These are phyloP conservation scores for Hippasteria phrygiana DNA, from an alignment of 53 echinoderm and acorn worm species.

Conservation along the genomic window DNA sequence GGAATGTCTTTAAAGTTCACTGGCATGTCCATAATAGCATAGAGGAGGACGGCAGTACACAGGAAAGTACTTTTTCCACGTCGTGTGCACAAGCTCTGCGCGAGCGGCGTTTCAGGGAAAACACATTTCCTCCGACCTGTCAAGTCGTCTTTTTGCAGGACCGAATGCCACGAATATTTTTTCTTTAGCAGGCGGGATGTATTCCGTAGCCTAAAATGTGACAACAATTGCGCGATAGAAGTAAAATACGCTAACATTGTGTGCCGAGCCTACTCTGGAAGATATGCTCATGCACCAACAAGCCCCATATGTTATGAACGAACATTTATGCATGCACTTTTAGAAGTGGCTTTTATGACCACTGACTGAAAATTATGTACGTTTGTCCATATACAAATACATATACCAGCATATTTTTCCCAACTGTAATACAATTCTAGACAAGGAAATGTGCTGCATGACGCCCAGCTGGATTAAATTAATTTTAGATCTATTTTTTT, in stretches of 20 bases:
- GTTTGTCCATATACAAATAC: no score
- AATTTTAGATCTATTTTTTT: not conserved
- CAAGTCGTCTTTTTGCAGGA: not conserved
- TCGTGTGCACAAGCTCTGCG: not conserved
- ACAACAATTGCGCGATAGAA: no score
- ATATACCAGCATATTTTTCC: not conserved
- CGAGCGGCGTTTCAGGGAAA: not conserved
- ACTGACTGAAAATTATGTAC: no score
- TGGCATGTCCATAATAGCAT: not conserved
- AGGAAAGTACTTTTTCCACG: not conserved
- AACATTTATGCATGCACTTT: no score
- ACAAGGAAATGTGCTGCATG: not conserved
- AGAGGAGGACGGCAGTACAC: not conserved
- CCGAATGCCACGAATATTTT: not conserved
- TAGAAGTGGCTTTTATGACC: no score
- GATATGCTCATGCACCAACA: no score
- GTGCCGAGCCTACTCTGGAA: no score
- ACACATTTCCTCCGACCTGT: constrained; percentile 4
- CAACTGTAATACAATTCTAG: no score
- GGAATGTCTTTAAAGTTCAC: not conserved
- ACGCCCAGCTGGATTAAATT: not conserved
- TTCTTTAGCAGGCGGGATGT: not conserved
- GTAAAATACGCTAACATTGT: no score
- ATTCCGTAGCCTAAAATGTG: not conserved
- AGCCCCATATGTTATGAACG: no score